These are phyloP conservation scores for Scylla paramamosain DNA, from an alignment of 1,140 invertebrate species.

Conservation along the genomic window DNA sequence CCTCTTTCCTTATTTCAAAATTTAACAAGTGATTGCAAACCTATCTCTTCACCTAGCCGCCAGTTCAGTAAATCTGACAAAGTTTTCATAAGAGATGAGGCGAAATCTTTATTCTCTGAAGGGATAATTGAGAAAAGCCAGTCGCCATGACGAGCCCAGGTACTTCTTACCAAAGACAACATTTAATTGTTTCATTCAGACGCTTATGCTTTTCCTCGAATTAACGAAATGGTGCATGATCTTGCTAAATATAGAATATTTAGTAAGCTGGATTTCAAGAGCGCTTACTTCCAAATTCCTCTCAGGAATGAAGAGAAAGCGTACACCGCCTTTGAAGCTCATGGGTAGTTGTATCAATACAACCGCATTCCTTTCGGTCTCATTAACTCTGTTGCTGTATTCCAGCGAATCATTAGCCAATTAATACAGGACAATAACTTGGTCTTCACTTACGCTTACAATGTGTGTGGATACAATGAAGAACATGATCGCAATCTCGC, in stretches of 20 bases:
- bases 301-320: constrained; percentile 74
- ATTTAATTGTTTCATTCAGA: constrained; percentile 57
- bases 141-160: constrained; percentile 33
- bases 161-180: constrained; percentile 55
- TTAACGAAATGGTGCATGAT: constrained; percentile 43
- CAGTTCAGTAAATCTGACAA: not conserved
- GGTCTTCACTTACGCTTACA: not conserved
- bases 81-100: not conserved
- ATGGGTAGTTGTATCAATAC: not conserved
- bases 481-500: no score
- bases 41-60: not conserved
- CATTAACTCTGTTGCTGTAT: not conserved
- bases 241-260: constrained; percentile 21
- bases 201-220: constrained; percentile 59
- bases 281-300: constrained; percentile 78
- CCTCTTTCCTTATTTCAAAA: not conserved
- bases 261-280: constrained; percentile 33
- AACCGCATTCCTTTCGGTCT: not conserved
- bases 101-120: not conserved
- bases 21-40: constrained; percentile 18
- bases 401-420: not conserved
- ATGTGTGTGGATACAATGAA: no score
- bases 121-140: not conserved
- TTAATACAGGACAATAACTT: not conserved
- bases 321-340: constrained; percentile 49